Evolutionary conservation across 2,797 vertebrate genomes (phyloP), one percentile per base, ranked within the genome.

Genomic region (Apogon hyalosoma): DNA sequence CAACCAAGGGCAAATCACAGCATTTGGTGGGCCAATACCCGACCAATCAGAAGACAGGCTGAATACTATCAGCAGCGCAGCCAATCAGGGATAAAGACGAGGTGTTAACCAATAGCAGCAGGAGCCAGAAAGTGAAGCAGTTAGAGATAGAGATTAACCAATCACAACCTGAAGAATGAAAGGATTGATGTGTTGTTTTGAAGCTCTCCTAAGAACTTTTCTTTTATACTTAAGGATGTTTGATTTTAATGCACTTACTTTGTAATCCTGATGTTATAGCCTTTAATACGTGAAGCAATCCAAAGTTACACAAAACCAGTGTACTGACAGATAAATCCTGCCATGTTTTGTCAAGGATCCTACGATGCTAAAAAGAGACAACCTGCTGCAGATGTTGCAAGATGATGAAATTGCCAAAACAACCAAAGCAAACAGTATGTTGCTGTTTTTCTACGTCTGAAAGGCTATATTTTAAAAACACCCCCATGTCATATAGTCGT

Each of bases 111-210:
- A 91, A 89, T 90, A 11, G 70, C 73, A 64, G 84, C 75, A 46
- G 36, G 72, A 65, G 79, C 56, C 71, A 69, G 77, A 83, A 33
- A 53, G 47, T n/a, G 66, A 73, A 78, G 78, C 84, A 81, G 87
- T 85, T 87, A 81, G 90, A 89, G 90, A 92, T 91, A 90, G 84
- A 85, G 80, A 73, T 64, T 39, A 79, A 84, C 87, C 91, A 90
- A 90, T 92, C 86, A 88, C 48, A 67, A 38, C 2, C 15, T 48
- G 14, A 21, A 62, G 77, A 62, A 12, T 59, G 55, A 74, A 74
- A 64, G 67, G 63, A 79, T 47, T 79, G 79, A 78, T 81, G 80
- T 84, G 64, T 88, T 89, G 85, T 88, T 90, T 80, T 77, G 63
- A 80, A 82, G 66, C 63, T 78, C 46, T 47, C 33, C 58, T 28